phyloP scores from a whole-genome alignment of 2,113 vertebrate genomes.

The Boulengerochromis microlepis region DNA sequence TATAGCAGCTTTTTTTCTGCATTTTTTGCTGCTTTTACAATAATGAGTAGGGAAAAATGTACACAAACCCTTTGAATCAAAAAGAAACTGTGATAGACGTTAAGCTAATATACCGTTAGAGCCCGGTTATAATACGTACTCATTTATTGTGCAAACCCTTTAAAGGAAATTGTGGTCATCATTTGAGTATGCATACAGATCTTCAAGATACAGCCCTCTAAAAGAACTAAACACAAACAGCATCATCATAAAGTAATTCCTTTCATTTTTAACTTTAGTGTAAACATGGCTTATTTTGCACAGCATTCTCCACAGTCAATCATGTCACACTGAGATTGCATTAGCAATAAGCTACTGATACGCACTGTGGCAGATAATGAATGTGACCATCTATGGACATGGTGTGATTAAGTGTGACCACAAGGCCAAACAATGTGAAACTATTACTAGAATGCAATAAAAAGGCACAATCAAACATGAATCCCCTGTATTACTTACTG shows the following conservation, averaged over 20 bases:
- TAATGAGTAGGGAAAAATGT: neutral
- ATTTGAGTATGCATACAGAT: neutral
- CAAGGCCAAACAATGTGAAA: conserved; percentile 13
- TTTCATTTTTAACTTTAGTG: neutral
- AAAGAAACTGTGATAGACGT: neutral
- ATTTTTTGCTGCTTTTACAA: neutral
- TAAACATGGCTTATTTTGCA: neutral
- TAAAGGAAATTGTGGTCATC: neutral
- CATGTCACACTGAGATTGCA: neutral
- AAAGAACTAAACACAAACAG: neutral
- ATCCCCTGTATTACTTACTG: neutral
- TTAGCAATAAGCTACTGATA: conserved; percentile 18
- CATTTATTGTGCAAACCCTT: neutral
- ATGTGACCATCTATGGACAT: conserved; percentile 16
- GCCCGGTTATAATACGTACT: neutral
- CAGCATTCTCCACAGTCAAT: conserved; percentile 29
- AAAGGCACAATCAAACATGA: neutral
- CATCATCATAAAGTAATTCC: neutral
- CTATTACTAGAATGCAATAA: neutral
- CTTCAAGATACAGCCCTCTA: neutral
- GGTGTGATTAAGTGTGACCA: conserved; percentile 16
- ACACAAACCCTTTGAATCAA: neutral
- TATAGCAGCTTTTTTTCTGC: neutral
- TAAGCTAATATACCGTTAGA: neutral
- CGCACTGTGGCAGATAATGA: conserved; percentile 9